Conservation (phyloP, 2,113 vertebrate genomes). For the Cavia porcellus region DNA sequence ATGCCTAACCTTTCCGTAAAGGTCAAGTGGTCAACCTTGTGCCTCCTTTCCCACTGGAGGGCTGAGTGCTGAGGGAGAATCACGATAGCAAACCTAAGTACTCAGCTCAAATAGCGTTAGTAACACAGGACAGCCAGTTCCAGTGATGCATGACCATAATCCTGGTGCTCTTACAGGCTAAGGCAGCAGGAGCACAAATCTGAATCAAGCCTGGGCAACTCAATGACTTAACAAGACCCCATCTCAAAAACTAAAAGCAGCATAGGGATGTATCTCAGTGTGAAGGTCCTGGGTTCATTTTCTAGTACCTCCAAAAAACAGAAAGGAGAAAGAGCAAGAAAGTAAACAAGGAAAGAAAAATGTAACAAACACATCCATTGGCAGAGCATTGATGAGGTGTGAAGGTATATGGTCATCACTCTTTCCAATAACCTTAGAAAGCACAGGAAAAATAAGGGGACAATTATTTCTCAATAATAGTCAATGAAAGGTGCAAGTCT, state of each 20-base stretch:
- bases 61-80: background rate
- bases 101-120: background rate
- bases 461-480: background rate
- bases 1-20: background rate
- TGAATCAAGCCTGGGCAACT: background rate
- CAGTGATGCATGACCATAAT: background rate
- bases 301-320: background rate
- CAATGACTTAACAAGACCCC: background rate
- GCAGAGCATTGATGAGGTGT: background rate
- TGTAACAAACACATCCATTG: background rate
- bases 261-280: background rate
- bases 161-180: background rate
- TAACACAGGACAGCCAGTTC: background rate
- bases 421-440: slow-evolving; percentile 39
- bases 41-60: background rate
- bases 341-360: background rate
- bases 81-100: background rate
- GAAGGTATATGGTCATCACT: background rate
- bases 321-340: background rate
- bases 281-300: background rate
- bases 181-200: background rate
- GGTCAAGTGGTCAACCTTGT: background rate
- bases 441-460: background rate
- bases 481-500: background rate
- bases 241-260: background rate